phyloP scores from a whole-genome alignment of 92 coral and sea anemone genomes.

The Actinostola sp. region DNA sequence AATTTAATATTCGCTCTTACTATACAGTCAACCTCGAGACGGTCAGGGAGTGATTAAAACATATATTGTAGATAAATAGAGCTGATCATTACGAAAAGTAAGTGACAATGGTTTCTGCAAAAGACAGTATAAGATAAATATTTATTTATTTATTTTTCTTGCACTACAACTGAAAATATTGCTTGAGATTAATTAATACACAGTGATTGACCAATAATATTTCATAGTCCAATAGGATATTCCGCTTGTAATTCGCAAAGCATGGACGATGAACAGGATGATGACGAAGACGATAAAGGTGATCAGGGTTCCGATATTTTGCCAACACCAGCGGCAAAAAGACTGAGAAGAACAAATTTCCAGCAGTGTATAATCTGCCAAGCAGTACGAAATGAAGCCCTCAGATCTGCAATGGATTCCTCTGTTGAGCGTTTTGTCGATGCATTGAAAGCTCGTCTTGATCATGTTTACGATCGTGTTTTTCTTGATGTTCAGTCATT shows the following conservation, averaged over 20 bases:
- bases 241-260: neutral
- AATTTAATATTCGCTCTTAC: neutral
- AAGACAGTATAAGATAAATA: no score
- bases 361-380: slow-evolving; percentile 19
- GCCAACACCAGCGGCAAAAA: slow-evolving; percentile 4
- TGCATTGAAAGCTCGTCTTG: neutral
- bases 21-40: no score
- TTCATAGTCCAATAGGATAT: neutral
- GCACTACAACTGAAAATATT: no score
- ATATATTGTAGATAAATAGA: no score
- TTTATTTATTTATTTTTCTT: no score
- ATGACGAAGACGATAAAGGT: neutral
- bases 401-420: neutral
- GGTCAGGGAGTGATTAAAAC: no score
- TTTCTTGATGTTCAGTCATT: neutral
- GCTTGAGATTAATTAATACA: neutral
- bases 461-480: neutral
- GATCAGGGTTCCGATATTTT: neutral
- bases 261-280: neutral
- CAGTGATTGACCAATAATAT: no score
- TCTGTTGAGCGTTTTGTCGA: slow-evolving; percentile 8
- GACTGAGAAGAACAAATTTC: slow-evolving; percentile 16
- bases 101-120: no score
- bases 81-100: no score
- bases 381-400: neutral